phyloP scores from a whole-genome alignment of 2,113 vertebrate genomes.

The Lepus timidus region DNA sequence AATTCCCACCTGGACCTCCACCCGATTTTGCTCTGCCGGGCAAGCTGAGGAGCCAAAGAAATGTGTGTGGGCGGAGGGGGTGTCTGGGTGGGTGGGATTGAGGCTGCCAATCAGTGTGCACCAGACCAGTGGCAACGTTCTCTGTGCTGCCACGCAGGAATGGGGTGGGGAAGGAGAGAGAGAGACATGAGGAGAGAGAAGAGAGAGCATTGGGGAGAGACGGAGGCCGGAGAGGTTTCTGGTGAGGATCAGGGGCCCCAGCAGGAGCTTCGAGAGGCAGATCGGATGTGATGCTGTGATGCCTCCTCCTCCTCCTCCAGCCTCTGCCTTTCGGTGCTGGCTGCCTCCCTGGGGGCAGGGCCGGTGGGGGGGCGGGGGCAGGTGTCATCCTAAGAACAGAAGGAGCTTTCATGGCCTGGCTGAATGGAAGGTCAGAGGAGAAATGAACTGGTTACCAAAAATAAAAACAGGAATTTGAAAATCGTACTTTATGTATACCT shows the following conservation, averaged over 20 bases:
- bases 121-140: neutral
- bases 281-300: too few relatives aligned
- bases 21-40: neutral
- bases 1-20: neutral
- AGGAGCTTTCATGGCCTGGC: neutral
- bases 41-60: neutral
- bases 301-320: too few relatives aligned
- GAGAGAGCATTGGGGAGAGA: neutral
- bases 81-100: neutral
- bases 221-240: too few relatives aligned
- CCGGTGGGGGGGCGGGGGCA: too few relatives aligned
- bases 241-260: too few relatives aligned
- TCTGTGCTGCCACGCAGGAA: neutral
- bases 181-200: neutral
- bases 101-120: neutral
- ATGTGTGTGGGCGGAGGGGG: too few relatives aligned
- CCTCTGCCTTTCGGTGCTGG: neutral
- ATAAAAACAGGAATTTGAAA: neutral
- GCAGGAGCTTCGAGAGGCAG: too few relatives aligned
- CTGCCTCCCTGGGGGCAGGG: neutral
- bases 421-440: neutral
- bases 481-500: neutral
- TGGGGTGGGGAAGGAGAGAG: too few relatives aligned
- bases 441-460: slow-evolving; percentile 11
- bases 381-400: neutral